Conservation (phyloP, 1,140 invertebrate species). For the Diachasmimorpha longicaudata region DNA sequence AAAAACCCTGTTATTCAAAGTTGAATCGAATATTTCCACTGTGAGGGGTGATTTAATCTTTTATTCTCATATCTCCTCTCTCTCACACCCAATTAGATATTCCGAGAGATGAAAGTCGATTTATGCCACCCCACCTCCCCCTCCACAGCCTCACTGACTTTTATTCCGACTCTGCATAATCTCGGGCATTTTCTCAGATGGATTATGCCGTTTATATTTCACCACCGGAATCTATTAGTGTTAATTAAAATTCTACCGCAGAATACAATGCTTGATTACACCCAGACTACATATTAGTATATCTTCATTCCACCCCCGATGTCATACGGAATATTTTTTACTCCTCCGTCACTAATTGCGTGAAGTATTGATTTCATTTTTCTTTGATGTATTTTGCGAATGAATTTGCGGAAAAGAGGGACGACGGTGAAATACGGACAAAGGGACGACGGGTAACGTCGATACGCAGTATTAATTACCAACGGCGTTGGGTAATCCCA, state of each 20-base stretch:
- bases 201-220: constrained; percentile 9
- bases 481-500: not conserved
- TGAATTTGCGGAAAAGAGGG: not conserved
- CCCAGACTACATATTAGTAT: not conserved
- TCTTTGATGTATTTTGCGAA: not conserved
- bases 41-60: not conserved
- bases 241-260: not conserved
- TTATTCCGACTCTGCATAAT: not conserved
- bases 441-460: not conserved
- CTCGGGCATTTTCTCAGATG: not conserved
- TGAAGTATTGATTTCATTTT: not conserved
- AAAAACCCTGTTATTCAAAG: not conserved
- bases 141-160: not conserved
- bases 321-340: not conserved
- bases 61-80: not conserved
- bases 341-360: not conserved
- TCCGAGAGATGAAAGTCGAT: constrained; percentile 3
- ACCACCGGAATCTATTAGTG: not conserved
- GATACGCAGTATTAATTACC: not conserved
- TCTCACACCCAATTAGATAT: not conserved
- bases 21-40: constrained; percentile 9
- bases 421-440: not conserved
- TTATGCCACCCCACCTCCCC: not conserved
- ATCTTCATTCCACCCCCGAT: not conserved
- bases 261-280: not conserved